Evolutionary conservation across 2,888 invertebrate genomes (phyloP).

Genomic region (Pachliopta kotzebuea): DNA sequence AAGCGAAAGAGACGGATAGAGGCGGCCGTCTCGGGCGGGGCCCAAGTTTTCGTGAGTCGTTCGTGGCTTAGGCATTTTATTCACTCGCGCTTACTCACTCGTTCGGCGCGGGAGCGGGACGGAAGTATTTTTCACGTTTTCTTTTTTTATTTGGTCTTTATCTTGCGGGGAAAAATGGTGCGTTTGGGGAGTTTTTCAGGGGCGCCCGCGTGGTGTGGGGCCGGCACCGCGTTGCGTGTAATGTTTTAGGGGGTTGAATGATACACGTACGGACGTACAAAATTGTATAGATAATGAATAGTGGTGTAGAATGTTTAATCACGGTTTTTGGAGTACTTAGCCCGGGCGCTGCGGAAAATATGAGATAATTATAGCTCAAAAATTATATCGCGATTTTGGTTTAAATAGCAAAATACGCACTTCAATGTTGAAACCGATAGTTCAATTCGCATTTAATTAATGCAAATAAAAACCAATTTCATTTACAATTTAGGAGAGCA

Average conservation of each 20-base stretch:
- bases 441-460: slow-evolving; percentile 17
- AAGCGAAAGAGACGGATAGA: slow-evolving; percentile 80
- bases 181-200: slow-evolving; percentile 58
- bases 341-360: slow-evolving; percentile 56
- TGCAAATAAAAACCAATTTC: slow-evolving; percentile 9
- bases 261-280: slow-evolving; percentile 40
- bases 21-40: slow-evolving; percentile 77
- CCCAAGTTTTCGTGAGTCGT: slow-evolving; percentile 80
- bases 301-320: slow-evolving; percentile 76
- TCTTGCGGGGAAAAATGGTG: slow-evolving; percentile 75
- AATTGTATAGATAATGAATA: slow-evolving; percentile 72
- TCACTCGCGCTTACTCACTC: slow-evolving; percentile 54
- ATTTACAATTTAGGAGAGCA: not conserved
- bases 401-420: slow-evolving; percentile 47
- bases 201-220: slow-evolving; percentile 41
- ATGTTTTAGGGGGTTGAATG: slow-evolving; percentile 67
- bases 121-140: slow-evolving; percentile 75
- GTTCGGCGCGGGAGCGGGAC: slow-evolving; percentile 55
- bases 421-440: slow-evolving; percentile 25
- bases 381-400: slow-evolving; percentile 62
- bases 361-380: slow-evolving; percentile 68
- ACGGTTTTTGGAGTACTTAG: slow-evolving; percentile 73
- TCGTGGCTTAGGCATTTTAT: slow-evolving; percentile 71
- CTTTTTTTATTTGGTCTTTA: slow-evolving; percentile 80
- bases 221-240: slow-evolving; percentile 69